Evolutionary conservation across 2,113 vertebrate species (phyloP), one percentile per base, ranked within the genome.

Genomic region (Ctenomys sociabilis): DNA sequence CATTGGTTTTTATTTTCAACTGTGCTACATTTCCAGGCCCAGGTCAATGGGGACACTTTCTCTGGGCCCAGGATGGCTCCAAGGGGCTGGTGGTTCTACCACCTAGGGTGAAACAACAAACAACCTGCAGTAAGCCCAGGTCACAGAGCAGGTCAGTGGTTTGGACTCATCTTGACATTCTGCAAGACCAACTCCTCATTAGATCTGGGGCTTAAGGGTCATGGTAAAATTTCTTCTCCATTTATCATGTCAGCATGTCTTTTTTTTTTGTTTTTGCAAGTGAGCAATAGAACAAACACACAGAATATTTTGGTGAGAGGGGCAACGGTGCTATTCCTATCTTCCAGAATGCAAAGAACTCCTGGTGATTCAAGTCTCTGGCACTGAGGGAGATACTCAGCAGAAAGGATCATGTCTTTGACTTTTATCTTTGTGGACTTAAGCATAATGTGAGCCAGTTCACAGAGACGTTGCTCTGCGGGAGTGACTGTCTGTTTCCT

Each of bases 401-500:
- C 84, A 59, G 77, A 85, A 37, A 81, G 77, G 78, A 90, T 93
- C 93, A 28, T 21, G 57, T 37, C 94, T 80, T 64, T 80, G 87
- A 90, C 75, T 90, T 96, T 96, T 90, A 94, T 89, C 96, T 95
- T 63, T 96, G 75, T 78, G 92, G 66, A 91, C 54, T 93, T 83
- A 63, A 73, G 87, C 26, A 57, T 90, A 3, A 0, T 43, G 70
- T 16, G 85, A 70, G 75, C 80, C 35, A 21, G 80, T 88, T 86
- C 64, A 28, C 43, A 90, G 90, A 94, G 45, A 80, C 68, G 37
- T 85, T 70, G 54, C 11, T 11, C 73, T n/a, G 40, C 57, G 52
- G 22, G 61, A 61, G 28, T 9, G n/a, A 75, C 80, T 43, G 13
- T 45, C 70, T 21, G 3, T 81, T 91, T 95, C 78, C 94, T 84